These are phyloP conservation scores for Deroplatys truncata DNA, from an alignment of 2,888 invertebrate species.

Conservation along the genomic window DNA sequence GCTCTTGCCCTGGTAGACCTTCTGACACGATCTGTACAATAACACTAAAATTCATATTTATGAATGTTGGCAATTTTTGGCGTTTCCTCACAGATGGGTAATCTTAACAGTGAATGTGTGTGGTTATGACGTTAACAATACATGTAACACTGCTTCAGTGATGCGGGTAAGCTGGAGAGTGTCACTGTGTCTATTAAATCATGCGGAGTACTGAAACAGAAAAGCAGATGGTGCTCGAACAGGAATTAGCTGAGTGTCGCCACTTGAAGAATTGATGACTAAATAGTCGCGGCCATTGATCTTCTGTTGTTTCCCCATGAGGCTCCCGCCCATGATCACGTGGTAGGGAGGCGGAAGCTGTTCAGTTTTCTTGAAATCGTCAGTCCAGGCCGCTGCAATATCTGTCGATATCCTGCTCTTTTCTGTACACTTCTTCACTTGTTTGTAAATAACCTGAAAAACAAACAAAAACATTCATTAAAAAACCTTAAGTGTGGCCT, in stretches of 20 bases:
- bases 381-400: neutral
- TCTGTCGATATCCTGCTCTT: neutral
- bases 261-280: slow-evolving; percentile 57
- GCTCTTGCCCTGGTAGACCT: too few relatives aligned
- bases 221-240: slow-evolving; percentile 72
- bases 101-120: too few relatives aligned
- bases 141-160: too few relatives aligned
- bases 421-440: neutral
- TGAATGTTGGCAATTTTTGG: too few relatives aligned
- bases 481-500: too few relatives aligned
- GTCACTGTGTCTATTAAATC: neutral
- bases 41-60: too few relatives aligned
- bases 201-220: slow-evolving; percentile 53
- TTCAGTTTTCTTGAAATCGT: slow-evolving; percentile 12
- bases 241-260: slow-evolving; percentile 66
- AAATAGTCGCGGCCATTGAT: slow-evolving; percentile 77
- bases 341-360: slow-evolving; percentile 63
- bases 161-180: too few relatives aligned
- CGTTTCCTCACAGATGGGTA: too few relatives aligned
- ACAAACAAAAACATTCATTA: neutral
- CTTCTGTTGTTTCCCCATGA: slow-evolving; percentile 47
- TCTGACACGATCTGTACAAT: too few relatives aligned
- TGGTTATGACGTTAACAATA: too few relatives aligned
- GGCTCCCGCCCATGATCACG: slow-evolving; percentile 42
- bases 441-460: slow-evolving; percentile 9